phyloP scores from a whole-genome alignment of 2,888 invertebrate genomes.

The Cheilosia soror region DNA sequence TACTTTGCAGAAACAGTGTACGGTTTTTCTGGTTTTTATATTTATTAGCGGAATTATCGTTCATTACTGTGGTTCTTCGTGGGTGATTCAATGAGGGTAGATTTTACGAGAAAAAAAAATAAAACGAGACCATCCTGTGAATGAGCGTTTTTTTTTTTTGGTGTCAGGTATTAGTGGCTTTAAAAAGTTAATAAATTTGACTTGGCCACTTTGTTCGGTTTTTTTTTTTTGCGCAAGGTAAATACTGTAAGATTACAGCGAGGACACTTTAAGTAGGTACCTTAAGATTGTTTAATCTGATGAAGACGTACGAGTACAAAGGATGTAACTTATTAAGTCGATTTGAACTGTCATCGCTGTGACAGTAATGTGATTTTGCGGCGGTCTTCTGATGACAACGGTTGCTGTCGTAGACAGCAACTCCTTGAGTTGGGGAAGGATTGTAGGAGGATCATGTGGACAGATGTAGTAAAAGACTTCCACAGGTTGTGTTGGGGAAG shows the following conservation, averaged over 20 bases:
- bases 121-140: background rate
- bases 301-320: too few relatives aligned
- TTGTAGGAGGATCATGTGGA: too few relatives aligned
- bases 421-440: too few relatives aligned
- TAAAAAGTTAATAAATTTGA: conserved; percentile 11
- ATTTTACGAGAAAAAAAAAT: background rate
- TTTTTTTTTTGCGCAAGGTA: background rate
- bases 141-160: conserved; percentile 17
- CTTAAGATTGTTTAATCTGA: background rate
- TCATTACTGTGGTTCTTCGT: conserved; percentile 43
- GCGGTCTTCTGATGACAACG: background rate
- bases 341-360: background rate
- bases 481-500: too few relatives aligned
- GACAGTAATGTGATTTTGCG: background rate
- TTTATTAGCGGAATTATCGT: conserved; percentile 53
- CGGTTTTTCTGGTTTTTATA: conserved; percentile 20
- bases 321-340: background rate
- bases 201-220: background rate
- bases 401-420: too few relatives aligned
- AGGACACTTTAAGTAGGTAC: background rate
- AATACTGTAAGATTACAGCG: background rate
- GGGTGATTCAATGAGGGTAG: background rate
- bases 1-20: conserved; percentile 29
- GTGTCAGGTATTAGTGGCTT: background rate
- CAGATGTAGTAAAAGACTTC: too few relatives aligned